Base-by-base conservation (phyloP, 1,140 invertebrate genomes). In the Nixonia krombeini region DNA sequence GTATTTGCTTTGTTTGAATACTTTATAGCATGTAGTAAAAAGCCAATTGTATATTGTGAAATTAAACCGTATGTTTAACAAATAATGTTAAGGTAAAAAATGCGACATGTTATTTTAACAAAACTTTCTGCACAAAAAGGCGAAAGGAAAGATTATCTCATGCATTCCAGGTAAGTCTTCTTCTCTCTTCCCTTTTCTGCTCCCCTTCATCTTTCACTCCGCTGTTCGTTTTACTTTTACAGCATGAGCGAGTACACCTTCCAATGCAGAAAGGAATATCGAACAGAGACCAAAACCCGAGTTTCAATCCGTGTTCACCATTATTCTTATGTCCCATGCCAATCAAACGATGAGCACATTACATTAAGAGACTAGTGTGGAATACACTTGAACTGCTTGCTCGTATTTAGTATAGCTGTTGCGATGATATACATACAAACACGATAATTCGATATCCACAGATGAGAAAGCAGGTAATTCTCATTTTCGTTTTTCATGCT, bases 241-340 rank as follows among this genome's bases (percentile, higher is more conserved):
- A 63, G 56, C 49, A 51, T 33, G 25, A 40, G 70, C 57, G 50
- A 66, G 65, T 41, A 57, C 52, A 44, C 47, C 59, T 61, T 55
- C 61, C 47, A 46, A 70, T 38, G 15, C 26, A 53, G 46, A 25
- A 28, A 72, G 51, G 42, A 62, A 56, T 73, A 72, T 55, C 58
- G 55, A 65, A 64, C 38, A 50, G 29, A 35, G 59, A 49, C 28
- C 61, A 57, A 65, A 63, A 67, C 52, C 21, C 49, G 53, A 72
- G 61, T 72, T 65, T 59, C 42, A 45, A 55, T 61, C 59, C 58
- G 55, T 72, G 65, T 78, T 70, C 77, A 79, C 76, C 76, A 78
- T 76, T 80, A 79, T 75, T 72, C 71, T 65, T 72, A 75, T 76
- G 78, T 80, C 72, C 74, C 77, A 76, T 81, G 80, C 75, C 80